Evolutionary conservation across 2,888 invertebrate species (phyloP), one percentile per base, ranked within the genome.

Genomic region (Synergus laeviventris): DNA sequence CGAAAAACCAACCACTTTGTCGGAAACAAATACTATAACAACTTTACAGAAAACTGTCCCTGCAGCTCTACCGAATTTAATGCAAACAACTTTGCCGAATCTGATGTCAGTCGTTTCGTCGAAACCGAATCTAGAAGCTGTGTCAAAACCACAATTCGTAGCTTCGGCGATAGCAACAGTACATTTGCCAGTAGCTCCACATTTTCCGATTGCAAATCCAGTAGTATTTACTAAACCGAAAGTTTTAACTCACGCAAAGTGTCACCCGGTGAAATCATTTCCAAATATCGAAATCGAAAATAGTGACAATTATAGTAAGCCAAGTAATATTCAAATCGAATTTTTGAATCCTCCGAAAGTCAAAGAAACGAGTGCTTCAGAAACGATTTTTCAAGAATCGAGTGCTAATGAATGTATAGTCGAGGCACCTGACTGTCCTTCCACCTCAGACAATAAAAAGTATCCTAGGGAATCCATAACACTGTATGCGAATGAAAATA

Each of bases 401-500:
- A 70, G 16, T 70, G 5, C n/a, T 42, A 16, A 73, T n/a, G 49
- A 16, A 24, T 73, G 54, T 3, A 18, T 24, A 18, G 4, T 39
- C 1, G 45, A 66, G 18, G 36, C n/a, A 73, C 1, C 49, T n/a
- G 36, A 31, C 31, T 54, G 16, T 73, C 14, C 36, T 36, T 12
- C 49, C 49, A 16, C n/a, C 31, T n/a, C 24, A 45, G n/a, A 31
- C 21, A 66, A 39, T 14, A 39, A 5, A 36, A n/a, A 66, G n/a
- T 8, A 4, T 38, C 9, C 45, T 16, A 54, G 4, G 7, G 90
- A 89, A 80, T 86, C 87, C 24, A 86, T 90, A 38, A 90, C 90
- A 0, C 81, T 90, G 3, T 90, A 90, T 60, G 84, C 85, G 0
- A 85, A 79, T 16, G 90, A 87, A 18, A 83, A 76, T 60, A 85